Evolutionary conservation across 2,113 vertebrate genomes (phyloP).

Genomic region (Hassar affinis): DNA sequence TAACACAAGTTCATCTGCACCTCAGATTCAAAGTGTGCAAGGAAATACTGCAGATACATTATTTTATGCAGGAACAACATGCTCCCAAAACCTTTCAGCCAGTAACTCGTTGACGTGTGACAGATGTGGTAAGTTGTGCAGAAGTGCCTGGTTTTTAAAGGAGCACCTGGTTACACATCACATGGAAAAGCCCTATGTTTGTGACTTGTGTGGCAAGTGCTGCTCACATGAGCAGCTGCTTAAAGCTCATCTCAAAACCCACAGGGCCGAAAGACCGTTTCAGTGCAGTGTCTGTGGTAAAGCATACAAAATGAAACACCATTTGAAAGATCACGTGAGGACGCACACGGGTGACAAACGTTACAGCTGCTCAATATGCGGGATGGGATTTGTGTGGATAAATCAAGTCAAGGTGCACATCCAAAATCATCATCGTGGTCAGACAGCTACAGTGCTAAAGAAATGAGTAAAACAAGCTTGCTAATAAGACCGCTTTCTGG

Average conservation of each 20-base stretch:
- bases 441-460: neutral
- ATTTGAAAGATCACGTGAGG: constrained; percentile 30
- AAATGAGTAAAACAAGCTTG: neutral
- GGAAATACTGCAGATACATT: neutral
- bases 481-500: neutral
- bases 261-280: neutral
- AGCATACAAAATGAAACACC: neutral
- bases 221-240: neutral
- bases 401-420: constrained; percentile 39
- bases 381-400: constrained; percentile 22
- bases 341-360: constrained; percentile 31
- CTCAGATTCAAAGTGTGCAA: neutral
- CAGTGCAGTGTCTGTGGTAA: neutral
- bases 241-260: constrained; percentile 17
- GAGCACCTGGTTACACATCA: too few species aligned
- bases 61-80: too few species aligned
- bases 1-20: neutral
- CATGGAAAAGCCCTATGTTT: too few species aligned
- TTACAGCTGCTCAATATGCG: constrained; percentile 32
- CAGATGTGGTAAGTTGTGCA: too few species aligned
- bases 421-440: neutral
- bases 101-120: too few species aligned
- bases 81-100: too few species aligned
- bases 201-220: too few species aligned
- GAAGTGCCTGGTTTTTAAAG: too few species aligned